Percentiles rank a stretch among this genome's conserved stretches.
These are phyloP conservation scores for Meteorus cinctellus DNA, from an alignment of 2,888 invertebrate genomes.

Conservation along the genomic window DNA sequence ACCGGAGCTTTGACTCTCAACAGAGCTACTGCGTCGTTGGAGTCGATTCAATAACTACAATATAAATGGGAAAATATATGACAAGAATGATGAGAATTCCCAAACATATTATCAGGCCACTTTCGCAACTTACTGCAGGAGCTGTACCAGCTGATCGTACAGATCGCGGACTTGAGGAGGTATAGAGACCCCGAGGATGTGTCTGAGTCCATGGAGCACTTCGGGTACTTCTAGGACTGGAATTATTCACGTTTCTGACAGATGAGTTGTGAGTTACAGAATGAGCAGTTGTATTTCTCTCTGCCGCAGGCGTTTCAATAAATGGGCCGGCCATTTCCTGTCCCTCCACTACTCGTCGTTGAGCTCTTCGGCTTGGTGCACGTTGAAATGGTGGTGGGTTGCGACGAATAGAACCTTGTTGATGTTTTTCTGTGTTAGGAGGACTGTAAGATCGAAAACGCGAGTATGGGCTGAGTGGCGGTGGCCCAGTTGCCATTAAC, in stretches of 20 bases:
- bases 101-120: background rate
- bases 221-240: constrained; percentile 84
- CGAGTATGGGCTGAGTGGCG: constrained; percentile 70
- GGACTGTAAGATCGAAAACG: constrained; percentile 72
- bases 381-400: constrained; percentile 85
- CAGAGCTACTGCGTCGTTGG: constrained; percentile 81
- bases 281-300: constrained; percentile 58
- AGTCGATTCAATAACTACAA: constrained; percentile 69
- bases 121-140: constrained; percentile 60
- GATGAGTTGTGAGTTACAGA: constrained; percentile 54
- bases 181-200: constrained; percentile 85
- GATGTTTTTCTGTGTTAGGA: constrained; percentile 68
- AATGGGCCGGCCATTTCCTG: constrained; percentile 74
- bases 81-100: constrained; percentile 1
- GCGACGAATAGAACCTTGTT: constrained; percentile 71
- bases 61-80: background rate
- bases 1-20: constrained; percentile 92
- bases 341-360: constrained; percentile 80
- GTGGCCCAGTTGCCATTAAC: constrained; percentile 81
- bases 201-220: constrained; percentile 88
- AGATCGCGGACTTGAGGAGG: constrained; percentile 86
- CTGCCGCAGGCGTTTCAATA: constrained; percentile 62
- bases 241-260: constrained; percentile 60
- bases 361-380: constrained; percentile 85
- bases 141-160: constrained; percentile 81